A percentile compares a stretch with the other conserved stretches of the same genome.
Evolutionary conservation across 2,888 invertebrate species (phyloP).

Genomic region (Lobophora halterata): DNA sequence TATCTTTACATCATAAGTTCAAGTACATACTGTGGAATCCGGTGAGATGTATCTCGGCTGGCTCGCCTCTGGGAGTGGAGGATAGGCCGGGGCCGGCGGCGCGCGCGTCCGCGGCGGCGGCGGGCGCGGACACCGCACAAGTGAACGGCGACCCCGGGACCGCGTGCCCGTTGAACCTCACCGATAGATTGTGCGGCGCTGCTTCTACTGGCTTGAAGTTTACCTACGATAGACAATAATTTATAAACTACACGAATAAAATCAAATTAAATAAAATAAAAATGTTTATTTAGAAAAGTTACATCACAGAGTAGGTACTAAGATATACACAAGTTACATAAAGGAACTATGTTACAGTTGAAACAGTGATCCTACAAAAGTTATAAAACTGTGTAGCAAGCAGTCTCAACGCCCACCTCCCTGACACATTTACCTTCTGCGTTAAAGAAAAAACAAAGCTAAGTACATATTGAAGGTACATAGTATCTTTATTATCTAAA

Average conservation of each 20-base stretch:
- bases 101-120: constrained; percentile 66
- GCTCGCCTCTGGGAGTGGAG: constrained; percentile 62
- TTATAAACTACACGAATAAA: neutral
- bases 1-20: neutral
- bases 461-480: too few species aligned
- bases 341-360: too few species aligned
- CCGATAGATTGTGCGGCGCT: constrained; percentile 94
- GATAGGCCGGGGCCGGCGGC: constrained; percentile 66
- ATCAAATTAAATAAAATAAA: constrained; percentile 1
- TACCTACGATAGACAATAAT: constrained; percentile 70
- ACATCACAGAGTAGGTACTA: too few species aligned
- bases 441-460: too few species aligned
- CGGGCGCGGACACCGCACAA: constrained; percentile 86
- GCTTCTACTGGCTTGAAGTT: constrained; percentile 98
- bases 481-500: too few species aligned
- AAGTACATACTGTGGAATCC: constrained; percentile 64
- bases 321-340: too few species aligned
- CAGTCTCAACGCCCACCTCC: too few species aligned
- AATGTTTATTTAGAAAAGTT: too few species aligned
- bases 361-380: too few species aligned
- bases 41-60: constrained; percentile 69
- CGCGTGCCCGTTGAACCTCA: constrained; percentile 89
- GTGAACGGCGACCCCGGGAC: constrained; percentile 96
- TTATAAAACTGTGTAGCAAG: too few species aligned
- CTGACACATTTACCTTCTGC: too few species aligned